Base-by-base conservation (phyloP, 2,888 invertebrate genomes). In the Octodonta nipae region DNA sequence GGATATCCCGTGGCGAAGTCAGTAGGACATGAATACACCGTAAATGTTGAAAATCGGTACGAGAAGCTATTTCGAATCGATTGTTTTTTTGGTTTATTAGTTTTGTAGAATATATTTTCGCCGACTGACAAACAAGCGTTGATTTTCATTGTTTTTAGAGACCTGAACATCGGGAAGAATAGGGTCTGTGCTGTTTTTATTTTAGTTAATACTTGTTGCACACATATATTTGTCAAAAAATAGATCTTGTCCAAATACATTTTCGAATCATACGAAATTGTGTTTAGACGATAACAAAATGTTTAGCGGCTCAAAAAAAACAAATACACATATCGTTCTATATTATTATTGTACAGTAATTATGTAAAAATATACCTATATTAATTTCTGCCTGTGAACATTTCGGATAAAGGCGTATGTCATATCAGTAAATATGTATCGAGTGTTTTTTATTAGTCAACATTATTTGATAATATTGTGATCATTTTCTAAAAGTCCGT, bases 271-370 rank as follows among this genome's bases (percentile, higher is more conserved):
- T n/a, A n/a, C n/a, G n/a, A n/a, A n/a, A n/a, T n/a, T n/a, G n/a
- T n/a, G n/a, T n/a, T n/a, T n/a, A n/a, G n/a, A 32, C 36, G 40
- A 33, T 35, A 35, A 28, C 17, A 35, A 39, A 40, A 40, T 41
- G 44, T 46, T 42, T 40, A 42, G 22, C 41, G 39, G 39, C 35
- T n/a, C n/a, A n/a, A n/a, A n/a, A n/a, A n/a, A n/a, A n/a, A n/a
- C n/a, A n/a, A 43, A 45, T 47, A 50, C 52, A 56, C 55, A 56
- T 54, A 52, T 52, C 54, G 46, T 49, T 45, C 40, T 38, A 35
- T 35, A 37, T 42, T 45, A 38, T 22, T 11, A 30, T 34, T 43
- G 41, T 40, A 41, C 45, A 54, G 47, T 45, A 46, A 22, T n/a
- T 22, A 10, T 22, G 33, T 36, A 31, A 28, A 37, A 26, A 45